phyloP scores from a whole-genome alignment of 1,140 invertebrate genomes.

The Drosophila neocordata region DNA sequence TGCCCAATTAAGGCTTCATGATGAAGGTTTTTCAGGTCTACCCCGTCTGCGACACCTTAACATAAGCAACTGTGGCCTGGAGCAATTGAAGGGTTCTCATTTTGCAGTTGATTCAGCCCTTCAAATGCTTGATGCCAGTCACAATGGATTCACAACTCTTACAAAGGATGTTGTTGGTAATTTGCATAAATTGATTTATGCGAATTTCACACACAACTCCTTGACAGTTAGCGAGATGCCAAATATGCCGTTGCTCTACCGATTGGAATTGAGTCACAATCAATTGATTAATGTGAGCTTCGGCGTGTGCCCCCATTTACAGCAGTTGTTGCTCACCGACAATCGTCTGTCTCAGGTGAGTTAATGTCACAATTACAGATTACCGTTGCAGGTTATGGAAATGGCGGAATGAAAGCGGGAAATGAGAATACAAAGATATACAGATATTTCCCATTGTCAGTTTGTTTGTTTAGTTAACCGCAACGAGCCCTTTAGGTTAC shows the following conservation, averaged over 20 bases:
- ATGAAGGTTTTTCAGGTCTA: slow-evolving; percentile 53
- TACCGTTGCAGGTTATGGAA: not conserved
- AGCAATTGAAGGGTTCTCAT: slow-evolving; percentile 33
- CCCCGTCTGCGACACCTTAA: slow-evolving; percentile 54
- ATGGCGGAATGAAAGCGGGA: too few relatives aligned
- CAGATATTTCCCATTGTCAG: not conserved
- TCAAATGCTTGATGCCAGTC: slow-evolving; percentile 65
- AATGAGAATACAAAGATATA: not conserved
- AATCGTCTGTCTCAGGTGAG: slow-evolving; percentile 64
- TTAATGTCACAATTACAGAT: not conserved
- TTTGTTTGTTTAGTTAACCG: not conserved
- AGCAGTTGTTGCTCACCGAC: slow-evolving; percentile 49
- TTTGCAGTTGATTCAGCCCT: slow-evolving; percentile 53
- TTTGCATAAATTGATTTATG: slow-evolving; percentile 58
- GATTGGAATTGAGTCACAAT: slow-evolving; percentile 64
- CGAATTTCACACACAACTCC: slow-evolving; percentile 72
- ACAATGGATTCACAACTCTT: slow-evolving; percentile 57
- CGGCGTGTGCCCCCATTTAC: slow-evolving; percentile 48
- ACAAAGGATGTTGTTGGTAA: slow-evolving; percentile 46
- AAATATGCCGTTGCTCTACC: slow-evolving; percentile 48
- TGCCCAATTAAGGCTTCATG: slow-evolving; percentile 37
- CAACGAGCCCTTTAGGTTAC: slow-evolving; percentile 4
- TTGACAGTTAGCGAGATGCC: slow-evolving; percentile 50
- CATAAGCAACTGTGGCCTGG: slow-evolving; percentile 52
- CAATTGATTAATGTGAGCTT: slow-evolving; percentile 54